Evolutionary conservation across 2,888 invertebrate genomes (phyloP).

Genomic region (Escarpia spicata): DNA sequence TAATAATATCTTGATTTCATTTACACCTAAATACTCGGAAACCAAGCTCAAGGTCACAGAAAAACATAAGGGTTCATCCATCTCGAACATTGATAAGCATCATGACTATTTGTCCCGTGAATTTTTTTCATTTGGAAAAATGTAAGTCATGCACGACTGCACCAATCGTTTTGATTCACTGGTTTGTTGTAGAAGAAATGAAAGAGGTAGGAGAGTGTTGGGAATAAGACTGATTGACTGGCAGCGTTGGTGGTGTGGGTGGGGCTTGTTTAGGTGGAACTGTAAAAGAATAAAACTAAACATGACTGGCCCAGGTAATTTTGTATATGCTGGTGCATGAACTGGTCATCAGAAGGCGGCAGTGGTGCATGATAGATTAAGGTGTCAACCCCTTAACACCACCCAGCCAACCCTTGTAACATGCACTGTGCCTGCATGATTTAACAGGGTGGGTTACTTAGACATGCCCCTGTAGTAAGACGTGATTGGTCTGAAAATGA

Average conservation of each 20-base stretch:
- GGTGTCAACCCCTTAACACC: not conserved
- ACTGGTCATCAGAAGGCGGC: not conserved
- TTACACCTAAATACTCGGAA: too few species aligned
- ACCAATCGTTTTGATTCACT: not conserved
- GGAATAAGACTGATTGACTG: not conserved
- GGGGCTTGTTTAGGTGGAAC: not conserved
- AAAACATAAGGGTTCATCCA: too few species aligned
- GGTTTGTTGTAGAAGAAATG: not conserved
- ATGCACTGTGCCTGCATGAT: conserved; percentile 10
- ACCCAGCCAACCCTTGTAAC: not conserved
- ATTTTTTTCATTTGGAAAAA: not conserved
- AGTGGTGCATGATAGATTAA: not conserved
- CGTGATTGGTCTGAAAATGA: not conserved
- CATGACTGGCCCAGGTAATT: not conserved
- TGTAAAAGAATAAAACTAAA: not conserved
- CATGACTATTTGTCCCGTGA: not conserved
- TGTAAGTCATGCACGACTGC: not conserved
- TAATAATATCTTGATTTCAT: too few species aligned
- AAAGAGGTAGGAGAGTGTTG: not conserved
- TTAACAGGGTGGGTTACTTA: not conserved
- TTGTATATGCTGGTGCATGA: not conserved
- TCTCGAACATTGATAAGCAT: too few species aligned
- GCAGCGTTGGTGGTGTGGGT: not conserved
- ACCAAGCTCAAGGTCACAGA: too few species aligned
- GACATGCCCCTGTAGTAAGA: not conserved